Evolutionary conservation across 1,140 invertebrate species (phyloP).

Genomic region (Anoplophora glabripennis): DNA sequence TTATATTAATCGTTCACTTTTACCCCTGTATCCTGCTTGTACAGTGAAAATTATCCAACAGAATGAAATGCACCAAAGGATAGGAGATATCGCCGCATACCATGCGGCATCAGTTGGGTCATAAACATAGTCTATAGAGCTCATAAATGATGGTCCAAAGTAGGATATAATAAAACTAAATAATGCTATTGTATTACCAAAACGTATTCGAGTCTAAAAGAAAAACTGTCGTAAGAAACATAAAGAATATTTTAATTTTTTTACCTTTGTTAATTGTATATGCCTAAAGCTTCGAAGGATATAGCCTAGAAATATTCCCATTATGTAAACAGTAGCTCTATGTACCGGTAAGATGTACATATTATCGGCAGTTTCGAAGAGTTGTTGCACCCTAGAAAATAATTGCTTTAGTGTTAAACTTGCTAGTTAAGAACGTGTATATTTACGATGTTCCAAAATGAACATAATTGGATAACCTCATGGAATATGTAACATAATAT

Average conservation of each 20-base stretch:
- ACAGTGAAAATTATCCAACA: constrained; percentile 53
- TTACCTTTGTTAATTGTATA: constrained; percentile 45
- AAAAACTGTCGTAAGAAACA: not conserved
- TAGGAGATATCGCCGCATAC: constrained; percentile 70
- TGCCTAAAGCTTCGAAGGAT: constrained; percentile 53
- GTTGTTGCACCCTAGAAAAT: constrained; percentile 58
- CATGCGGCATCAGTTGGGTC: constrained; percentile 63
- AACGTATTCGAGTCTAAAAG: constrained; percentile 53
- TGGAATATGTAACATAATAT: constrained; percentile 62
- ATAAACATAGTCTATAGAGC: constrained; percentile 63
- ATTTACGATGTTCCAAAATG: constrained; percentile 74
- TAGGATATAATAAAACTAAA: constrained; percentile 54
- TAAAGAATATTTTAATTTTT: not conserved
- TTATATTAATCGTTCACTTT: constrained; percentile 52
- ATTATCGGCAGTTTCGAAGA: constrained; percentile 68
- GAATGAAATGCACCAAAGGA: constrained; percentile 67
- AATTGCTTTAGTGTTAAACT: no score
- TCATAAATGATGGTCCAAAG: constrained; percentile 64
- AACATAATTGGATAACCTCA: constrained; percentile 67
- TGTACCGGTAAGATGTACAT: constrained; percentile 70
- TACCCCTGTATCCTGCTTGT: constrained; percentile 33
- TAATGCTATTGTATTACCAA: constrained; percentile 50
- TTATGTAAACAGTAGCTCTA: constrained; percentile 67
- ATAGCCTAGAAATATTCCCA: constrained; percentile 66
- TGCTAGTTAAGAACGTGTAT: constrained; percentile 9